Conservation (phyloP, 1,140 invertebrate genomes). For the Hormaphis cornu region DNA sequence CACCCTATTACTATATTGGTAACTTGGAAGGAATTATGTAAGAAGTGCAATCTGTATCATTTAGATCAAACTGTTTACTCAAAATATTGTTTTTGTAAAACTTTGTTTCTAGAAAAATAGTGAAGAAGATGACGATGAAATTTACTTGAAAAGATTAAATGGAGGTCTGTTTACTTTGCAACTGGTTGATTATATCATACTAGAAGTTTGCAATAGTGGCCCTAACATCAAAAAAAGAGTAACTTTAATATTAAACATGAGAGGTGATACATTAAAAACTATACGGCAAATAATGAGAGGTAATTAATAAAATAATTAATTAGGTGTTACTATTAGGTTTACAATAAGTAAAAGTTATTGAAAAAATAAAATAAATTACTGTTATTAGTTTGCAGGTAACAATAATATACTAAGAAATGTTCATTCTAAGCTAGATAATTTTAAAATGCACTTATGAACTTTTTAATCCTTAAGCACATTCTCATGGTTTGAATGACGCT, state of each 20-base stretch:
- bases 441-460: too few relatives aligned
- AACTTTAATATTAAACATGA: constrained; percentile 75
- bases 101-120: constrained; percentile 6
- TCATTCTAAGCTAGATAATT: too few relatives aligned
- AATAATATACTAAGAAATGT: background rate
- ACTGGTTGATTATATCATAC: constrained; percentile 87
- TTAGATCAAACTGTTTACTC: background rate
- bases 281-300: constrained; percentile 90
- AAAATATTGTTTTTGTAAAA: background rate
- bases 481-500: too few relatives aligned
- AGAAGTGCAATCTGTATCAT: background rate
- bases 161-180: constrained; percentile 92
- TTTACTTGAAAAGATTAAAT: constrained; percentile 80
- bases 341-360: background rate
- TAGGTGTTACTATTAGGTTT: background rate
- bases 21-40: too few relatives aligned
- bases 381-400: background rate
- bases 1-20: background rate
- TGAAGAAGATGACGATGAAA: constrained; percentile 59
- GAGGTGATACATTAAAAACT: constrained; percentile 85
- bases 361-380: background rate
- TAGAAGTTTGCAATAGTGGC: constrained; percentile 77
- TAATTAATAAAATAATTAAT: constrained; percentile 41
- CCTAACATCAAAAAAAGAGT: constrained; percentile 78
- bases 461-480: too few relatives aligned